phyloP scores from a whole-genome alignment of 2,113 vertebrate genomes.

The Sander lucioperca region DNA sequence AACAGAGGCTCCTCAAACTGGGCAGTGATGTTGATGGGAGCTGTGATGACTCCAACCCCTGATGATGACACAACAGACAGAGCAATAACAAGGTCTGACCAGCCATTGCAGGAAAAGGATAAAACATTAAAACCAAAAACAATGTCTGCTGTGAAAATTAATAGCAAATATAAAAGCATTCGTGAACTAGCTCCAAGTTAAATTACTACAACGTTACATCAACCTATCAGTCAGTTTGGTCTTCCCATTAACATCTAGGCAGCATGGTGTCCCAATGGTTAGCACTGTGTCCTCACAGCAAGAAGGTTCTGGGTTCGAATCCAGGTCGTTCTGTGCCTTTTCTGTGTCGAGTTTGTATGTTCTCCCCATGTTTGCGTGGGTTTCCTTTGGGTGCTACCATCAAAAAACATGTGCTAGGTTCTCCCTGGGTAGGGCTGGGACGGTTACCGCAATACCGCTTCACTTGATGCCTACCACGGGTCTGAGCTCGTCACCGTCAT shows the following conservation, averaged over 20 bases:
- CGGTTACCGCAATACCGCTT: too few species aligned
- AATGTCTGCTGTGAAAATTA: not conserved
- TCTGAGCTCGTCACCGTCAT: too few species aligned
- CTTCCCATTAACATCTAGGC: not conserved
- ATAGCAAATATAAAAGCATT: not conserved
- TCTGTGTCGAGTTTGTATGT: too few species aligned
- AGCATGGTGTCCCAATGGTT: too few species aligned
- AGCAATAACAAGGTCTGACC: not conserved
- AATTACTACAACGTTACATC: not conserved
- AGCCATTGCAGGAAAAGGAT: not conserved
- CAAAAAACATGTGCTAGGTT: too few species aligned
- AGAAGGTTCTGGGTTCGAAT: too few species aligned
- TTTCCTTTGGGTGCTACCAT: too few species aligned
- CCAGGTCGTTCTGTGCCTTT: too few species aligned
- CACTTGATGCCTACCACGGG: too few species aligned
- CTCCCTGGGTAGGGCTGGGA: too few species aligned
- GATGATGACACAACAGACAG: conserved; percentile 46
- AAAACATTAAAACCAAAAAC: not conserved
- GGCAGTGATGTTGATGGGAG: conserved; percentile 67
- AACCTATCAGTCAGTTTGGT: not conserved
- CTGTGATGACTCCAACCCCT: conserved; percentile 74
- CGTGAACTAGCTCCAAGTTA: not conserved
- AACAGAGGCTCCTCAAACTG: conserved; percentile 66
- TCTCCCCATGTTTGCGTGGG: too few species aligned
- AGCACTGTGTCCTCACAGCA: too few species aligned